Percentiles rank a stretch among this genome's conserved stretches.
phyloP scores from a whole-genome alignment of 2,888 invertebrate genomes.

The Anarsia innoxiella region DNA sequence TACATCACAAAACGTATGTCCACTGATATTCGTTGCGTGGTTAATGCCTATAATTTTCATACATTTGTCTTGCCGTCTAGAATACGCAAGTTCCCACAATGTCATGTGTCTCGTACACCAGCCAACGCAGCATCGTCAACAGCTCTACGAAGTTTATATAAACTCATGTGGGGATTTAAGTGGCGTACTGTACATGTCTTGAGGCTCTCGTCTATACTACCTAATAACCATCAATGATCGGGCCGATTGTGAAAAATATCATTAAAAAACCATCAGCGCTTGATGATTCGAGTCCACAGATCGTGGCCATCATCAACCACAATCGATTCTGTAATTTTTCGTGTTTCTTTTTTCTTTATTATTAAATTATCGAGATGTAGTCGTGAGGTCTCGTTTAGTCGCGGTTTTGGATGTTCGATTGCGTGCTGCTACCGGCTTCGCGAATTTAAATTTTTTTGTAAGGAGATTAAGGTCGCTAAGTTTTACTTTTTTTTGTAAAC shows the following conservation, averaged over 20 bases:
- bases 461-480: not conserved
- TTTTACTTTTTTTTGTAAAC: no score
- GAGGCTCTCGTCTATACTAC: conserved; percentile 60
- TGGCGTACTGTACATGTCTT: conserved; percentile 42
- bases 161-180: conserved; percentile 21
- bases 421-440: conserved; percentile 24
- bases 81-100: conserved; percentile 11
- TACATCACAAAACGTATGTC: no score
- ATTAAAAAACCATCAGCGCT: conserved; percentile 75
- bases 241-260: conserved; percentile 75
- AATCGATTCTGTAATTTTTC: conserved; percentile 66
- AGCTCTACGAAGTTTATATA: not conserved
- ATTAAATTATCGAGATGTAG: conserved; percentile 62
- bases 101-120: conserved; percentile 10
- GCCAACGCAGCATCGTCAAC: not conserved
- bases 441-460: conserved; percentile 17
- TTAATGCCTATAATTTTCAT: conserved; percentile 12
- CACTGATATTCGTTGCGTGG: conserved; percentile 7
- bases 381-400: conserved; percentile 33
- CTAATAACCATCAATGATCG: conserved; percentile 74
- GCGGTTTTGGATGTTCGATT: conserved; percentile 27
- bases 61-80: conserved; percentile 11
- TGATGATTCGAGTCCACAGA: conserved; percentile 66
- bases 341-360: conserved; percentile 37
- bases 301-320: conserved; percentile 66